Conservation (phyloP, 1,140 invertebrate species). For the Dreissena rostriformis region DNA sequence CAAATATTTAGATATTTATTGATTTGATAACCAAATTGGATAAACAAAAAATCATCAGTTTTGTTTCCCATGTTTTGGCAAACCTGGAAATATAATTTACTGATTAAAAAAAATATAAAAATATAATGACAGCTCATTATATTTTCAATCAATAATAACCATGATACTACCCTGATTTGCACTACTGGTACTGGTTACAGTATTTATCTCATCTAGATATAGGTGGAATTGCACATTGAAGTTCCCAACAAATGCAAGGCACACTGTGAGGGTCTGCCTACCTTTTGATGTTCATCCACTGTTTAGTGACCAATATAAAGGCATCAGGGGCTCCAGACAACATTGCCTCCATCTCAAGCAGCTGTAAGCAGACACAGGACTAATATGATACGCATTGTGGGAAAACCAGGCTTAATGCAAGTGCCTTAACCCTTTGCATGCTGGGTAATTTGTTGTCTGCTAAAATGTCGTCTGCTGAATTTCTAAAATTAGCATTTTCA, state of each 20-base stretch:
- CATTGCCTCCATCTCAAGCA: slow-evolving; percentile 78
- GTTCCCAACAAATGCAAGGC: background rate
- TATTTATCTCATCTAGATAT: background rate
- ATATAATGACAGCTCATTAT: background rate
- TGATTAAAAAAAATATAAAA: background rate
- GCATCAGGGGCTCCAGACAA: slow-evolving; percentile 78
- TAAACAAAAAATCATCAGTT: no score
- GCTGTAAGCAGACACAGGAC: slow-evolving; percentile 56
- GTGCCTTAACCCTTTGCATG: no score
- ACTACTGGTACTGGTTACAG: background rate
- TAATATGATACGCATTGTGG: no score
- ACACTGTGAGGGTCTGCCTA: slow-evolving; percentile 39
- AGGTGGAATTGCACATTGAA: background rate
- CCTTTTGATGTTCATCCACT: slow-evolving; percentile 79
- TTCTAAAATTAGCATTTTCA: no score
- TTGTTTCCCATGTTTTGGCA: background rate
- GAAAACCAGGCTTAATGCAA: no score
- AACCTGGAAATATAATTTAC: background rate
- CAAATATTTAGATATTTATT: no score
- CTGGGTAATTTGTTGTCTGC: no score
- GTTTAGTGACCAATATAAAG: slow-evolving; percentile 76
- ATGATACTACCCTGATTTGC: background rate
- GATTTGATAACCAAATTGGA: no score
- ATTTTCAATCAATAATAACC: background rate
- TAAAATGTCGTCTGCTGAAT: no score